Percentiles rank a stretch among this genome's conserved stretches.
Evolutionary conservation across 2,888 invertebrate genomes (phyloP).

Genomic region (Strigamia transsilvanica): DNA sequence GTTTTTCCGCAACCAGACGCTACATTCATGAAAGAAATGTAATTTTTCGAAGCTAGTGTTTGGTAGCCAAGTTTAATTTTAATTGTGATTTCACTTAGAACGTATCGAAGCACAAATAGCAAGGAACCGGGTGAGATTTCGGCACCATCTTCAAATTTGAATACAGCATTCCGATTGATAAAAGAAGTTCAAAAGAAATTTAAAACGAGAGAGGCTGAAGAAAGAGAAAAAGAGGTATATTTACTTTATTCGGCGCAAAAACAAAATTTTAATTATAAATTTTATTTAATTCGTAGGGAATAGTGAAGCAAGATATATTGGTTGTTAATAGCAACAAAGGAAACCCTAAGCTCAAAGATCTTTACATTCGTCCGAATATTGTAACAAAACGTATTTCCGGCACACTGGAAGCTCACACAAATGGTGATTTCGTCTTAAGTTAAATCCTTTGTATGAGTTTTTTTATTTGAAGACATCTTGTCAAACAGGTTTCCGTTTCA

Average conservation of each 20-base stretch:
- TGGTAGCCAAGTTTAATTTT: neutral
- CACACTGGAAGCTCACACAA: conserved; percentile 91
- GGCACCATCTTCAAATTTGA: conserved; percentile 93
- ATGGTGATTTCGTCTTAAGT: conserved; percentile 70
- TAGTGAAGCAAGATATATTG: conserved; percentile 97
- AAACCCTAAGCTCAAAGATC: conserved; percentile 96
- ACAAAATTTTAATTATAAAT: neutral
- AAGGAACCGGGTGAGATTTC: conserved; percentile 96
- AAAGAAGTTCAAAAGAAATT: conserved; percentile 99
- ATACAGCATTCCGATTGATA: conserved; percentile 95
- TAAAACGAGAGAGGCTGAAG: conserved; percentile 97
- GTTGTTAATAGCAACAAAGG: conserved; percentile 94
- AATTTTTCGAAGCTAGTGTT: conserved; percentile 63
- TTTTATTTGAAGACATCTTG: conserved; percentile 15
- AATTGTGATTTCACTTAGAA: conserved; percentile 65
- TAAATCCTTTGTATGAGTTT: neutral
- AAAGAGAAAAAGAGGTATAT: conserved; percentile 90
- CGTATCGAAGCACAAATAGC: conserved; percentile 95
- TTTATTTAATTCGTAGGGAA: conserved; percentile 67
- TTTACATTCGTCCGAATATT: conserved; percentile 98
- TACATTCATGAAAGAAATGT: conserved; percentile 97
- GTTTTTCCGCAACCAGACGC: conserved; percentile 94
- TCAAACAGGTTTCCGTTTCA: conserved; percentile 75
- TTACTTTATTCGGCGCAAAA: neutral
- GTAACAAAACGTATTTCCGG: conserved; percentile 88